Conservation (phyloP, 2,113 vertebrate genomes). For the Onychorhynchus coronatus region DNA sequence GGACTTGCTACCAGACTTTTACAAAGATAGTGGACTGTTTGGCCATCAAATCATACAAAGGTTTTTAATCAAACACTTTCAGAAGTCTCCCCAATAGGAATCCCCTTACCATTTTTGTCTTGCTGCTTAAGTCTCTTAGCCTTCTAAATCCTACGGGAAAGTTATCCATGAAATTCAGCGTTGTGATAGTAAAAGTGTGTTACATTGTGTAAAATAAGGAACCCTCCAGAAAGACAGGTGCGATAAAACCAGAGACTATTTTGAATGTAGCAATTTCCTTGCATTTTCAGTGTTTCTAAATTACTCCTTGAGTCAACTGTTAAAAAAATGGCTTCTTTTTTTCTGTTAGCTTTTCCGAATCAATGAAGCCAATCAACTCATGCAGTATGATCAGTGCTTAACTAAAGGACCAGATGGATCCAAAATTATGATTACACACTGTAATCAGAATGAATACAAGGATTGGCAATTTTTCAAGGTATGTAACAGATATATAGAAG, state of each 20-base stretch:
- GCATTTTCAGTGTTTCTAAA: not conserved
- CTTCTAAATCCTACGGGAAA: not conserved
- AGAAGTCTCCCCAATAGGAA: not conserved
- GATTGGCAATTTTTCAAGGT: slow-evolving; percentile 98
- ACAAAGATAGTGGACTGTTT: not conserved
- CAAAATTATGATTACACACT: slow-evolving; percentile 89
- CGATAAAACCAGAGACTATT: not conserved
- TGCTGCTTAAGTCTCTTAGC: not conserved
- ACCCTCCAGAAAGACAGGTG: not conserved
- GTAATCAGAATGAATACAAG: slow-evolving; percentile 86
- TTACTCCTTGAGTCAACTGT: not conserved
- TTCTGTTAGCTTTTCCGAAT: slow-evolving; percentile 90
- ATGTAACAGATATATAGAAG: not conserved
- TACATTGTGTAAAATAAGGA: not conserved
- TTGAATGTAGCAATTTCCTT: not conserved
- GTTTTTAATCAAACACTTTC: not conserved
- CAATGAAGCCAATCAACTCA: slow-evolving; percentile 95
- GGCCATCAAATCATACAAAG: not conserved
- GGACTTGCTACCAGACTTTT: not conserved
- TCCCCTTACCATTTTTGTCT: not conserved
- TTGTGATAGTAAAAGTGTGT: not conserved
- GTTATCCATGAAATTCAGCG: not conserved
- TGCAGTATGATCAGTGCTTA: slow-evolving; percentile 98
- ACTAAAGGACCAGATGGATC: slow-evolving; percentile 84
- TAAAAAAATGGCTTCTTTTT: not conserved